Evolutionary conservation across 2,888 invertebrate species (phyloP).

Genomic region (Ennomos fuscantarius): DNA sequence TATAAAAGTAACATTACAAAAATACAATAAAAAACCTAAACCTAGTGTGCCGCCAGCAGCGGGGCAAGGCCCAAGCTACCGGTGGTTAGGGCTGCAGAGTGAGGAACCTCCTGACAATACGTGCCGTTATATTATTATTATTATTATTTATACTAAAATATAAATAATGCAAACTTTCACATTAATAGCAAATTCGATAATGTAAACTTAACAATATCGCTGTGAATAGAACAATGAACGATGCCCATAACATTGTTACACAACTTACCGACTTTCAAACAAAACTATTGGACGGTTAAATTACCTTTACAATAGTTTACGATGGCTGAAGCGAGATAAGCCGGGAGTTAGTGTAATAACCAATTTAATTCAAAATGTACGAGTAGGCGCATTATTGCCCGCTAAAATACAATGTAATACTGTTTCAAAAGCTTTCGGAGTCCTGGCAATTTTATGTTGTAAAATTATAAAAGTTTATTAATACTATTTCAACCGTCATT

Average conservation of each 20-base stretch:
- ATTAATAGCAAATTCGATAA: slow-evolving; percentile 24
- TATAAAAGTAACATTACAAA: too few species aligned
- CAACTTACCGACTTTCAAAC: slow-evolving; percentile 34
- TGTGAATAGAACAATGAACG: slow-evolving; percentile 38
- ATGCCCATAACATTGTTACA: slow-evolving; percentile 39
- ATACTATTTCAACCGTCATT: neutral
- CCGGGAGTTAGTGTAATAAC: slow-evolving; percentile 53
- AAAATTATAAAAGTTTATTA: slow-evolving; percentile 20
- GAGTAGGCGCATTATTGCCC: slow-evolving; percentile 50
- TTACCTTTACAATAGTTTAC: slow-evolving; percentile 59
- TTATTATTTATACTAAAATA: slow-evolving; percentile 6
- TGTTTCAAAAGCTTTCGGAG: slow-evolving; percentile 18
- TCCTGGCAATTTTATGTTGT: slow-evolving; percentile 29
- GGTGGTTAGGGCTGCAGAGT: too few species aligned
- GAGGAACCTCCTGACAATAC: too few species aligned
- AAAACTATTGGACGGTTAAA: slow-evolving; percentile 64
- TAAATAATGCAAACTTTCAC: slow-evolving; percentile 17
- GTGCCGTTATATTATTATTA: too few species aligned
- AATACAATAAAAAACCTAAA: too few species aligned
- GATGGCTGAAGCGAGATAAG: slow-evolving; percentile 57
- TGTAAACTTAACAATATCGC: slow-evolving; percentile 25
- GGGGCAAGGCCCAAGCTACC: too few species aligned
- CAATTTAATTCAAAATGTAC: slow-evolving; percentile 63
- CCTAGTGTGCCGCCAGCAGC: too few species aligned
- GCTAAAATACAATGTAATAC: slow-evolving; percentile 40